A percentile compares a stretch with the other conserved stretches of the same genome.
Evolutionary conservation across 2,113 vertebrate genomes (phyloP).

Genomic region (Bubo scandiacus): DNA sequence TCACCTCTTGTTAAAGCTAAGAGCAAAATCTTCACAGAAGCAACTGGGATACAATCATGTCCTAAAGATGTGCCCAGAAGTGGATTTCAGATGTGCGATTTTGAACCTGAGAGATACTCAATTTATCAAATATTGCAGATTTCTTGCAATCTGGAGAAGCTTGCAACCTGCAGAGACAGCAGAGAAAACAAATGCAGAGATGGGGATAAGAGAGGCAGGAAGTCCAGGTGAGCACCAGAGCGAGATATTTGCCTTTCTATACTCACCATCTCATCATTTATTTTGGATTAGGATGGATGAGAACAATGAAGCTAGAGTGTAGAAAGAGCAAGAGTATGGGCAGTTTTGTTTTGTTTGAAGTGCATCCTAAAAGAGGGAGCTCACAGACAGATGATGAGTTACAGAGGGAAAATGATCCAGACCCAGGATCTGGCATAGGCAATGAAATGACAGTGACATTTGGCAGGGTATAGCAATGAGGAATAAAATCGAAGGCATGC

Average conservation of each 20-base stretch:
- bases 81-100: neutral
- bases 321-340: neutral
- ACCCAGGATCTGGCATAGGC: neutral
- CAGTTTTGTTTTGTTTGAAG: neutral
- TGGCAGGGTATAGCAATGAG: neutral
- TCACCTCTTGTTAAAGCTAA: neutral
- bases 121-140: neutral
- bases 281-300: neutral
- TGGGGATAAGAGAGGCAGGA: neutral
- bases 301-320: neutral
- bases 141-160: neutral
- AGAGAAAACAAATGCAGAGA: neutral
- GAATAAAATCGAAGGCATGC: neutral
- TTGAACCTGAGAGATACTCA: neutral
- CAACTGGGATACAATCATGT: rapidly evolving
- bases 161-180: neutral
- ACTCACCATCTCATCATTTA: neutral
- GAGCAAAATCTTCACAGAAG: neutral
- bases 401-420: neutral
- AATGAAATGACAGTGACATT: neutral
- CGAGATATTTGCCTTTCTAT: neutral
- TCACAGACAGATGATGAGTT: neutral
- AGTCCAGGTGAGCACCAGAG: neutral
- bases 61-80: neutral
- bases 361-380: neutral